Percentiles rank a stretch among this genome's conserved stretches.
Evolutionary conservation across 1,140 invertebrate species (phyloP).

Genomic region (Lethrus apterus): DNA sequence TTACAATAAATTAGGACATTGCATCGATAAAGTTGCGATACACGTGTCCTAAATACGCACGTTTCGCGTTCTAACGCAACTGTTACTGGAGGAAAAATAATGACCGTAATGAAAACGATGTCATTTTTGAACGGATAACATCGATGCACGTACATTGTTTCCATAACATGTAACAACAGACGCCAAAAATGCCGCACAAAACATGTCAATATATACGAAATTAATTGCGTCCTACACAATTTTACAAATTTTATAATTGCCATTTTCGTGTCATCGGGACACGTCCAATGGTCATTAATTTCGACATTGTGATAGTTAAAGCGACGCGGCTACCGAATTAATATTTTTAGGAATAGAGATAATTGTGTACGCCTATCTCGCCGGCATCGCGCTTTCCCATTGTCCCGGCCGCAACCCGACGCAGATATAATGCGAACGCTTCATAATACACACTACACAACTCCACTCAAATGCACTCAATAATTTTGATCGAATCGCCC

Average conservation of each 20-base stretch:
- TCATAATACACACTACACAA: slow-evolving; percentile 6
- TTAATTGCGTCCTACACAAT: slow-evolving; percentile 30
- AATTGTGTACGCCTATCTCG: slow-evolving; percentile 32
- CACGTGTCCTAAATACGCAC: too few relatives aligned
- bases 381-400: slow-evolving; percentile 20
- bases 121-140: too few relatives aligned
- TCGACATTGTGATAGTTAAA: background rate
- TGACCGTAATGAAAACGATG: too few relatives aligned
- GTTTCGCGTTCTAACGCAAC: too few relatives aligned
- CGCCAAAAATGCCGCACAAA: too few relatives aligned
- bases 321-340: slow-evolving; percentile 19
- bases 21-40: too few relatives aligned
- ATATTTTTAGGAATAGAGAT: slow-evolving; percentile 32
- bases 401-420: slow-evolving; percentile 27
- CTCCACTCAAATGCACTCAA: slow-evolving; percentile 15
- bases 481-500: slow-evolving; percentile 17
- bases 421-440: slow-evolving; percentile 22
- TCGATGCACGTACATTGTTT: too few relatives aligned
- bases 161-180: too few relatives aligned
- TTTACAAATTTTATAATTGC: slow-evolving; percentile 33
- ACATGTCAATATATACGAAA: slow-evolving; percentile 15
- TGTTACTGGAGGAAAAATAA: too few relatives aligned
- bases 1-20: too few relatives aligned
- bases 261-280: slow-evolving; percentile 21
- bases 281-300: slow-evolving; percentile 15